Evolutionary conservation across 2,113 vertebrate genomes (phyloP).

Genomic region (Actinemys pallida): DNA sequence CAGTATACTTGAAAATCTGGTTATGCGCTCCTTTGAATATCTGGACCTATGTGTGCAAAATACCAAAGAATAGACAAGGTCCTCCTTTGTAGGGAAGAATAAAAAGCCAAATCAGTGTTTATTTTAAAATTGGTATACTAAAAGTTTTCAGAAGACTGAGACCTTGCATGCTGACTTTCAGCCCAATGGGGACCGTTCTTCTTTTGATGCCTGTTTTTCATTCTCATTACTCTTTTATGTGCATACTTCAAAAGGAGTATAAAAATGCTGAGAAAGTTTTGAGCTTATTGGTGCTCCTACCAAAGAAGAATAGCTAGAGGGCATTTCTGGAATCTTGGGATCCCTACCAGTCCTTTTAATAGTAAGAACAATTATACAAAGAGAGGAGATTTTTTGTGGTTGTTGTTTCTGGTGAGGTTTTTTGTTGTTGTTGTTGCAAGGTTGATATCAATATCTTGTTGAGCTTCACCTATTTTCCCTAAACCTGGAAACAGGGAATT

Average conservation of each 20-base stretch:
- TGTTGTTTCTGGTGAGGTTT: not conserved
- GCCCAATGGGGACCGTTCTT: not conserved
- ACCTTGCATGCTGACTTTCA: not conserved
- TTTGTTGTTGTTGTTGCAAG: not conserved
- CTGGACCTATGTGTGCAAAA: not conserved
- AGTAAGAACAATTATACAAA: not conserved
- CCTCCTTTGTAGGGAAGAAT: not conserved
- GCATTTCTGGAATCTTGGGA: not conserved
- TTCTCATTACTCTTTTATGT: not conserved
- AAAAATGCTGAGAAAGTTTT: fast-evolving
- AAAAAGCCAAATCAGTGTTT: not conserved
- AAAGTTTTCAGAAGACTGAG: not conserved
- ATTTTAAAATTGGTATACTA: not conserved
- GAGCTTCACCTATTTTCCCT: not conserved
- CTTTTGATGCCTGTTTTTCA: not conserved
- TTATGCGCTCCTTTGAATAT: not conserved
- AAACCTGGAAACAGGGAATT: not conserved
- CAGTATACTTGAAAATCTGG: not conserved
- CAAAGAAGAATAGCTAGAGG: not conserved
- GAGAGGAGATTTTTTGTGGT: not conserved
- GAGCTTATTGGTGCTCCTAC: not conserved
- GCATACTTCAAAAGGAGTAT: not conserved
- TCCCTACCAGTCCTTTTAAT: not conserved
- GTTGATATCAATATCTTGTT: not conserved
- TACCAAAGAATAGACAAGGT: not conserved